Percentiles rank a stretch among this genome's conserved stretches.
Conservation (phyloP, 2,797 vertebrate species). For the Xenentodon cancila region DNA sequence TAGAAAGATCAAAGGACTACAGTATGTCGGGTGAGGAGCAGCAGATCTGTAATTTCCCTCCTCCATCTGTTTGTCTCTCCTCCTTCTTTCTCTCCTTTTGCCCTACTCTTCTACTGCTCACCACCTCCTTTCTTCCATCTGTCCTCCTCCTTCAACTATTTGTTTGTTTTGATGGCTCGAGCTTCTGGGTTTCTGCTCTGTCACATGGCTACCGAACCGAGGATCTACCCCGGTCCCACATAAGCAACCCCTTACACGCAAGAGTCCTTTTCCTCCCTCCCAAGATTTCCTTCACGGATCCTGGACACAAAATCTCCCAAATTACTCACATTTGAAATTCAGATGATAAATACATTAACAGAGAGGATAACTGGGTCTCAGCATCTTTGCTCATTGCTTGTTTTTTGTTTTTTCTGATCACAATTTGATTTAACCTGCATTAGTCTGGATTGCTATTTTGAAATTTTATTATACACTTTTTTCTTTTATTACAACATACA, state of each 20-base stretch:
- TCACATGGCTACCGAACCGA: conserved; percentile 31
- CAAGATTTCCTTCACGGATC: conserved; percentile 30
- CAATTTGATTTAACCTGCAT: conserved; percentile 12
- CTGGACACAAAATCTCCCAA: conserved; percentile 18
- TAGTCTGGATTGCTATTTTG: conserved; percentile 25
- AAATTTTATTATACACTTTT: no score
- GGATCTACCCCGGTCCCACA: conserved; percentile 10
- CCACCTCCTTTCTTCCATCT: not conserved
- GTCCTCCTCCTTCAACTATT: conserved; percentile 16
- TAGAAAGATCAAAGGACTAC: conserved; percentile 17
- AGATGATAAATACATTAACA: conserved; percentile 11
- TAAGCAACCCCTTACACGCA: conserved; percentile 30
- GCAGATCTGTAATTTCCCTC: conserved; percentile 49
- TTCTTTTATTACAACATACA: no score
- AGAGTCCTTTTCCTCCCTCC: not conserved
- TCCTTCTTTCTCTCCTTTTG: not conserved
- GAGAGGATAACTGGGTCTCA: not conserved
- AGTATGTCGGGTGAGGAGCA: conserved; percentile 15
- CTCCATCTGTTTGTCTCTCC: conserved; percentile 27
- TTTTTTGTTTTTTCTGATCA: not conserved
- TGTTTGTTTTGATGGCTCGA: conserved; percentile 21
- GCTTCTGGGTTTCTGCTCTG: conserved; percentile 24
- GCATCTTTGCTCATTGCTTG: conserved; percentile 17
- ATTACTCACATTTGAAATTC: conserved; percentile 44
- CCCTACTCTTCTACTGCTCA: not conserved